Conservation (phyloP, 2,113 vertebrate genomes). For the Dunckerocampus dactyliophorus region DNA sequence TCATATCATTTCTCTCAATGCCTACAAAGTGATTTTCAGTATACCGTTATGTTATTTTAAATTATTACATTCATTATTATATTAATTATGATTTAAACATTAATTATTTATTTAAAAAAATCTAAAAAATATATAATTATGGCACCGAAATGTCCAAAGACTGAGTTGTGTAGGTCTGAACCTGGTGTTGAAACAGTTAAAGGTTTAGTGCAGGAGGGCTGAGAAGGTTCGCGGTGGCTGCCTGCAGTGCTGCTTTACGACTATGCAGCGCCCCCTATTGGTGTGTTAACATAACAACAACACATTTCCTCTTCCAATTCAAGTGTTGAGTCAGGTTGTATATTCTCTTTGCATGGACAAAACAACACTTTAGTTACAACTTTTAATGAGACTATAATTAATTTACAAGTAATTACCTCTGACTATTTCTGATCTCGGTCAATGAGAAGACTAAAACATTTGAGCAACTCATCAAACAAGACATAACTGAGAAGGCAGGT, state of each 20-base stretch:
- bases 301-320: neutral
- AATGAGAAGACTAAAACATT: neutral
- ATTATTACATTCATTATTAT: neutral
- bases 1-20: neutral
- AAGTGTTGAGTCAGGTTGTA: neutral
- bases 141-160: neutral
- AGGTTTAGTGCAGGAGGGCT: slow-evolving; percentile 17
- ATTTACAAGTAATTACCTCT: neutral
- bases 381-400: neutral
- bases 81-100: too few relatives aligned
- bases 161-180: neutral
- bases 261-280: slow-evolving; percentile 69
- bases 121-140: neutral
- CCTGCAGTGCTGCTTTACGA: neutral
- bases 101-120: too few relatives aligned
- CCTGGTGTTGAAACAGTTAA: neutral
- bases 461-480: neutral
- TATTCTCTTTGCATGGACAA: neutral
- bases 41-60: neutral
- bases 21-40: too few relatives aligned
- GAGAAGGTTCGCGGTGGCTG: slow-evolving; percentile 15
- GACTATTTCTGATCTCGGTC: neutral
- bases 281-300: neutral
- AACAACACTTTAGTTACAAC: neutral
- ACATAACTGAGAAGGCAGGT: neutral